phyloP scores from a whole-genome alignment of 2,113 vertebrate genomes.

The Pseudorectes ferrugineus region DNA sequence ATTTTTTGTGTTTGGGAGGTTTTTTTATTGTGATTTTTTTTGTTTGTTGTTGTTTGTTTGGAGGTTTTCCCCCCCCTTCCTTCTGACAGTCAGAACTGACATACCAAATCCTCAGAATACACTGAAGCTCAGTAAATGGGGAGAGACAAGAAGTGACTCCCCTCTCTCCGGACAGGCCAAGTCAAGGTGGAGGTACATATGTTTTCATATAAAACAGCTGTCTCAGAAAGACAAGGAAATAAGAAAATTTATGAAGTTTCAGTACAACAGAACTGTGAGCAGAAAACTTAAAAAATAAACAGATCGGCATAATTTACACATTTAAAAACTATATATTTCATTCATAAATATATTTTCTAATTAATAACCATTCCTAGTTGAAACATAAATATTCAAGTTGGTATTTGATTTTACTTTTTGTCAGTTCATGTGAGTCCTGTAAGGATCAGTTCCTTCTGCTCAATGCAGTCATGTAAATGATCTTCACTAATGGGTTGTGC shows the following conservation, averaged over 20 bases:
- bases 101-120: not conserved
- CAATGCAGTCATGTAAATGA: conserved; percentile 43
- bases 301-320: conserved; percentile 71
- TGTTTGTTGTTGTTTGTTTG: not conserved
- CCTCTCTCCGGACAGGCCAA: not conserved
- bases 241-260: conserved; percentile 13
- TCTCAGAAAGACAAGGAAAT: conserved; percentile 16
- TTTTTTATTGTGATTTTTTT: not conserved
- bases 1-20: not conserved
- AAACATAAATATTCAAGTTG: conserved; percentile 80
- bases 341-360: conserved; percentile 75
- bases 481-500: conserved; percentile 14
- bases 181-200: not conserved
- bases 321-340: conserved; percentile 70
- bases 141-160: not conserved
- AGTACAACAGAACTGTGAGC: conserved; percentile 30
- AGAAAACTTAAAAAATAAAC: conserved; percentile 51
- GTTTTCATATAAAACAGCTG: conserved; percentile 8
- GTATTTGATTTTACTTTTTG: conserved; percentile 53
- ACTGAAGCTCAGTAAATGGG: not conserved
- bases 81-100: not conserved
- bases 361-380: conserved; percentile 56
- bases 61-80: not conserved
- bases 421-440: conserved; percentile 68
- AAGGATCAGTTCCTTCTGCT: conserved; percentile 65